These are phyloP conservation scores for Dendrolimus pini DNA, from an alignment of 2,888 invertebrate species.

Conservation along the genomic window DNA sequence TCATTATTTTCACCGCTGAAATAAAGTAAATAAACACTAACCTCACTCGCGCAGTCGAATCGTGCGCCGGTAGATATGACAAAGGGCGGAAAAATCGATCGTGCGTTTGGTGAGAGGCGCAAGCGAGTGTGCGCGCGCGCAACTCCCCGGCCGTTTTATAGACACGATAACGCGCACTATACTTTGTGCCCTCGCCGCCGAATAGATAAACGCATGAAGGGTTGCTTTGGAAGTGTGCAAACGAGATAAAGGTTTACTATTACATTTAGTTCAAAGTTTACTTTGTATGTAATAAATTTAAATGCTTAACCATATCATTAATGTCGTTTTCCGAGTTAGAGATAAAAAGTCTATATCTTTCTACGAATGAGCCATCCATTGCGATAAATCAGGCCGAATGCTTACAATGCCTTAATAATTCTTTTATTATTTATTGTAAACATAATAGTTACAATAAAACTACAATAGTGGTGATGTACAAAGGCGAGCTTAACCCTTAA, in stretches of 20 bases:
- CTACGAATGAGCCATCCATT: no score
- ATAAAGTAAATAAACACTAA: conserved; percentile 45
- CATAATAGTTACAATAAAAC: no score
- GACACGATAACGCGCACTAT: conserved; percentile 48
- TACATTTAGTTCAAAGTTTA: conserved; percentile 16
- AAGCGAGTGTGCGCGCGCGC: conserved; percentile 70
- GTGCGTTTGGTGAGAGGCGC: conserved; percentile 46
- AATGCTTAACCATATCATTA: no score
- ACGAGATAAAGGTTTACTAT: conserved; percentile 1
- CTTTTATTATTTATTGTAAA: no score
- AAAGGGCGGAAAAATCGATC: conserved; percentile 53
- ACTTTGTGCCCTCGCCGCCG: conserved; percentile 28
- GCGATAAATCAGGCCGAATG: no score
- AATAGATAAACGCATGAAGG: conserved; percentile 8
- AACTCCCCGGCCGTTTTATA: conserved; percentile 49
- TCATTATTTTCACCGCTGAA: conserved; percentile 18
- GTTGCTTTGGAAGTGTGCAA: conserved; percentile 5
- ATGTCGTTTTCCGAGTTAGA: no score
- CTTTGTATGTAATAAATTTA: no score
- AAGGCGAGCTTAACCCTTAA: no score
- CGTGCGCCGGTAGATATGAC: conserved; percentile 51
- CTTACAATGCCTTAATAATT: no score
- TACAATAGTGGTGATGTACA: no score
- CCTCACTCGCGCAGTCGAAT: conserved; percentile 57
- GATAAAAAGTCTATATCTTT: no score